Percentiles rank a stretch among this genome's conserved stretches.
Evolutionary conservation across 2,888 invertebrate genomes (phyloP).

Genomic region (Mimumesa dahlbomi): DNA sequence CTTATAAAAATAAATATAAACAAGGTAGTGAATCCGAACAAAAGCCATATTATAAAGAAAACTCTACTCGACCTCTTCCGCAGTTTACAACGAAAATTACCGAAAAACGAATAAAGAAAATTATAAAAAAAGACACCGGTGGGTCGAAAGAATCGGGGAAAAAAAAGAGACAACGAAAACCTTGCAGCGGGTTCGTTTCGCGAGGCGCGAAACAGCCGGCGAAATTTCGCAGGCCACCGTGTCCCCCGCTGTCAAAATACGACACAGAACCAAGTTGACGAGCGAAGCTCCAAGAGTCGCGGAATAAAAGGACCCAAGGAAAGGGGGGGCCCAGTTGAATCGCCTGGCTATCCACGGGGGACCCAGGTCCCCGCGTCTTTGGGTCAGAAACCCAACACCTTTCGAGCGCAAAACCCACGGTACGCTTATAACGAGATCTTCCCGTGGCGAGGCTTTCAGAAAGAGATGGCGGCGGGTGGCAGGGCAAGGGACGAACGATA

Average conservation of each 20-base stretch:
- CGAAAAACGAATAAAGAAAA: no score
- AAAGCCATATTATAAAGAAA: no score
- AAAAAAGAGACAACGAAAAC: slow-evolving; percentile 36
- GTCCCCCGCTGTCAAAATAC: slow-evolving; percentile 79
- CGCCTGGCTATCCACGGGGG: slow-evolving; percentile 38
- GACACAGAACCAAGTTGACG: slow-evolving; percentile 71
- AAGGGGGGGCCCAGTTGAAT: slow-evolving; percentile 43
- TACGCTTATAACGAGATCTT: slow-evolving; percentile 73
- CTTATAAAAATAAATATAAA: no score
- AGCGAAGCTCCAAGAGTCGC: slow-evolving; percentile 54
- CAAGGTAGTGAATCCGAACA: no score
- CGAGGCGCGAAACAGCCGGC: slow-evolving; percentile 65
- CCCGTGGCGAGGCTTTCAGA: slow-evolving; percentile 69
- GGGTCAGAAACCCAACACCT: slow-evolving; percentile 77
- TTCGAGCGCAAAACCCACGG: slow-evolving; percentile 60
- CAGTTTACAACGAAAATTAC: no score
- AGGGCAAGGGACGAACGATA: slow-evolving; percentile 41
- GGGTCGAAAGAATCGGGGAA: slow-evolving; percentile 17
- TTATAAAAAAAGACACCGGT: neutral
- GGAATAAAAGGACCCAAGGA: slow-evolving; percentile 42
- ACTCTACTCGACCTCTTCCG: no score
- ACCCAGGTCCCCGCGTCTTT: slow-evolving; percentile 58
- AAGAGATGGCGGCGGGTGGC: slow-evolving; percentile 52
- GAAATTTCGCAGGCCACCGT: slow-evolving; percentile 76
- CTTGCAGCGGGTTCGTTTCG: slow-evolving; percentile 35